These are phyloP conservation scores for Donacobius atricapilla DNA, from an alignment of 2,113 vertebrate species.

Conservation along the genomic window DNA sequence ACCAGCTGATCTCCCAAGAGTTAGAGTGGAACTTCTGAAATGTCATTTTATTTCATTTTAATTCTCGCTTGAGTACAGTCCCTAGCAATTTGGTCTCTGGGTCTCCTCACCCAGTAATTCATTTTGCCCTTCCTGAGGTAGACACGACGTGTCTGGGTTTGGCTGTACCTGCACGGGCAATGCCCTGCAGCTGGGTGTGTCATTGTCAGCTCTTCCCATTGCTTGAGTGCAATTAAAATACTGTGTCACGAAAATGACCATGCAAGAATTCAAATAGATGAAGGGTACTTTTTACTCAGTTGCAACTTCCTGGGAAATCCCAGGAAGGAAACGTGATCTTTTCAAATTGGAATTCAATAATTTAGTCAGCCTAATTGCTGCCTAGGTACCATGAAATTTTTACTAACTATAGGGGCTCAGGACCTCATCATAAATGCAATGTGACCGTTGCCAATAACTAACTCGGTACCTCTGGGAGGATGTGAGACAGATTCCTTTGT, in stretches of 20 bases:
- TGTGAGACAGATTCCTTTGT: not conserved
- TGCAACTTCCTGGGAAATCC: conserved; percentile 5
- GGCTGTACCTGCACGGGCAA: not conserved
- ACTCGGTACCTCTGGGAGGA: not conserved
- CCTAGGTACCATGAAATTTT: not conserved
- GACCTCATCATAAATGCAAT: not conserved
- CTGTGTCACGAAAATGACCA: not conserved
- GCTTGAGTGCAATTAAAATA: not conserved
- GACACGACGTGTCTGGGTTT: not conserved
- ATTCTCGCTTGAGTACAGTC: not conserved
- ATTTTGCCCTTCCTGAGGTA: not conserved
- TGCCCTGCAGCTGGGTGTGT: not conserved
- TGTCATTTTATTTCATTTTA: not conserved
- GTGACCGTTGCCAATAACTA: not conserved
- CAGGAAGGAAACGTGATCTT: conserved; percentile 17
- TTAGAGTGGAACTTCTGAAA: not conserved
- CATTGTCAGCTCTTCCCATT: not conserved
- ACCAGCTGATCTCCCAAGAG: not conserved
- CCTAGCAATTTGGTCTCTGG: not conserved
- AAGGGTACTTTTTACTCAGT: not conserved
- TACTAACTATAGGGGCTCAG: not conserved
- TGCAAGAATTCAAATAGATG: not conserved
- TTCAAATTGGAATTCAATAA: not conserved
- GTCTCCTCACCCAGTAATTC: not conserved
- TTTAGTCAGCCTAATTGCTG: not conserved